phyloP scores from a whole-genome alignment of 2,888 invertebrate species.

The Ormyrus pomaceus region DNA sequence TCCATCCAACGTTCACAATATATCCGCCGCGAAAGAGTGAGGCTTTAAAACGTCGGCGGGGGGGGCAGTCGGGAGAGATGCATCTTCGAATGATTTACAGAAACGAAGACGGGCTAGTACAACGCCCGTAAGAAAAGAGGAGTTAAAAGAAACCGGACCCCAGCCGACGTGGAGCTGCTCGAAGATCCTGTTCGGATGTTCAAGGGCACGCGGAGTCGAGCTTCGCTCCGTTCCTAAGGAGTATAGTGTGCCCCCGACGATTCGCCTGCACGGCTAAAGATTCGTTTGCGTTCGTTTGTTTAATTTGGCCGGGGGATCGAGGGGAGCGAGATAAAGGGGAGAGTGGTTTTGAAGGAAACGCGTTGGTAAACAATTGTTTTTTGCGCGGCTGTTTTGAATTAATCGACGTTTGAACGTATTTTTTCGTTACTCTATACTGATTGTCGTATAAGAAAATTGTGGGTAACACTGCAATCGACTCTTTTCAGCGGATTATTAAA shows the following conservation, averaged over 20 bases:
- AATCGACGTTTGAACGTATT: not conserved
- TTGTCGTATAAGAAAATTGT: too few relatives aligned
- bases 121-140: conserved; percentile 36
- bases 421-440: too few relatives aligned
- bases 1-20: not conserved
- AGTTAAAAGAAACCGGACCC: conserved; percentile 46
- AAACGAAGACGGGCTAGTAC: conserved; percentile 3
- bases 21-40: not conserved
- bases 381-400: not conserved
- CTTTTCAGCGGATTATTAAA: too few relatives aligned
- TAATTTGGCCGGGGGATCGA: not conserved
- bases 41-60: too few relatives aligned
- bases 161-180: conserved; percentile 31
- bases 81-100: too few relatives aligned
- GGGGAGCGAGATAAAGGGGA: not conserved
- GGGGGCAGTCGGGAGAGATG: too few relatives aligned
- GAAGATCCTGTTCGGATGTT: conserved; percentile 53
- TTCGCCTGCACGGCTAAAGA: conserved; percentile 16
- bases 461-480: too few relatives aligned
- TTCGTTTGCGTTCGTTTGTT: not conserved
- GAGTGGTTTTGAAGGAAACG: not conserved
- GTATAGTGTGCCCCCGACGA: not conserved
- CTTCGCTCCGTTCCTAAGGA: conserved; percentile 12
- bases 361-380: not conserved
- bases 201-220: conserved; percentile 40